A percentile compares a stretch with the other conserved stretches of the same genome.
phyloP scores from a whole-genome alignment of 1,140 invertebrate species.

The Leptinotarsa undecemlineata region DNA sequence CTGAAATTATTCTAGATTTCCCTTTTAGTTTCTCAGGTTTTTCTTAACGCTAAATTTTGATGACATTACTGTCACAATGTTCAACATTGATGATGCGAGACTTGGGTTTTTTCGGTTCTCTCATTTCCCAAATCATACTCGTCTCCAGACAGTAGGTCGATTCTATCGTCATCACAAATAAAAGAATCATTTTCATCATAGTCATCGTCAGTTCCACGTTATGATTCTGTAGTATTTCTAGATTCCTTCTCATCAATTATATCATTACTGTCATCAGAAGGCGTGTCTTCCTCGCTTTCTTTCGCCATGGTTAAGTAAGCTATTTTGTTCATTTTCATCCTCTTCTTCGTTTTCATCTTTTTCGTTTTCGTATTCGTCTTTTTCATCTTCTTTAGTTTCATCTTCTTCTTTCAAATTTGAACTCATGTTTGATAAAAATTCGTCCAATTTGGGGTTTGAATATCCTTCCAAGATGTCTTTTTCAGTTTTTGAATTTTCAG shows the following conservation, averaged over 20 bases:
- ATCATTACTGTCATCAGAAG: conserved; percentile 48
- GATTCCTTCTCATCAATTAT: conserved; percentile 49
- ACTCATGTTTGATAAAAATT: conserved; percentile 18
- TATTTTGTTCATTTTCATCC: conserved; percentile 16
- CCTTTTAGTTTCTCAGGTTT: conserved; percentile 24
- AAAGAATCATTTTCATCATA: conserved; percentile 48
- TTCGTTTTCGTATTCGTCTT: conserved; percentile 16
- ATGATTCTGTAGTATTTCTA: conserved; percentile 38
- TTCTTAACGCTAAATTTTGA: conserved; percentile 27
- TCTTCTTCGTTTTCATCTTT: conserved; percentile 4
- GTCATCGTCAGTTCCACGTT: conserved; percentile 34
- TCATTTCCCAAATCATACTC: conserved; percentile 36
- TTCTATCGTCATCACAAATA: conserved; percentile 43
- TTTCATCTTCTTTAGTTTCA: not conserved
- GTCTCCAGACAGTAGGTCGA: conserved; percentile 34
- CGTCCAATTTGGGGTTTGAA: conserved; percentile 1
- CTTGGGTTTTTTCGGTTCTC: conserved; percentile 27
- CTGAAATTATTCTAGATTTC: conserved; percentile 32
- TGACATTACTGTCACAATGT: conserved; percentile 24
- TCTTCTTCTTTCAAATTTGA: conserved; percentile 8
- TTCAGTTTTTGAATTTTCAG: not conserved
- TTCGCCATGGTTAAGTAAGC: conserved; percentile 37
- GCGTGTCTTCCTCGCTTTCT: conserved; percentile 47
- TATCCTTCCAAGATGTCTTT: not conserved
- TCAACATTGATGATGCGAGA: conserved; percentile 30